Evolutionary conservation across 2,113 vertebrate genomes (phyloP), one percentile per base, ranked within the genome.

Genomic region (Forbesichthys papilliferus): DNA sequence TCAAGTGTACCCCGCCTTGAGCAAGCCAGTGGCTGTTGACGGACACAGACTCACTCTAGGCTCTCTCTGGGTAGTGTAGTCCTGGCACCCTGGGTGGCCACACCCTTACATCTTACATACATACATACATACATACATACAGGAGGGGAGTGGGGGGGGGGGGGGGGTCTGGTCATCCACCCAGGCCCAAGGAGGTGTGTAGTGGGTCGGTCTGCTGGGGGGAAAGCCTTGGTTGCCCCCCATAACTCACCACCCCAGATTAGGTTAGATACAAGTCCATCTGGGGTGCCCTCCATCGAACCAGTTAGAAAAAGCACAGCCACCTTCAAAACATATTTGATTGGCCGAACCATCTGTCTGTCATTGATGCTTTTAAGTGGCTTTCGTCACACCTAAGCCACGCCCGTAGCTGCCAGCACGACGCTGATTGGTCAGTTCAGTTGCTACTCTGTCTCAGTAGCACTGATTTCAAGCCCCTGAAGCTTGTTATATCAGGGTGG

Each of bases 381-480:
- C 27, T 27, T 27, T 2, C 27, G 27, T 27, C 27, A 27, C 27
- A 27, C 27, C 27, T 27, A 27, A 27, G 27, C 27, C 27, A 27
- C 27, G 27, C 27, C 27, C 27, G 27, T 27, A 27, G 27, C 27
- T 27, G 27, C 2, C 27, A 27, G 27, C 27, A 27, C 2, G 34
- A 84, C 80, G 86, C 91, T 91, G 91, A 93, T 93, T 27, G 91
- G 91, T 90, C 86, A 85, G 54, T 27, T 27, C 27, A 27, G 27
- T 27, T 27, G 27, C 27, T 27, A 27, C 27, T 27, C 27, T 27
- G 27, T 27, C 27, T 27, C 27, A 27, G 27, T 27, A 27, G 27
- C 71, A 77, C 79, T 88, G 89, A 87, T 83, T 27, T 27, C 27
- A 27, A 27, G 27, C 27, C 27, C 2, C 27, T 27, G 27, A 27